Percentiles rank a stretch among this genome's conserved stretches.
phyloP scores from a whole-genome alignment of 2,888 invertebrate species.

The Toxonevra muliebris region DNA sequence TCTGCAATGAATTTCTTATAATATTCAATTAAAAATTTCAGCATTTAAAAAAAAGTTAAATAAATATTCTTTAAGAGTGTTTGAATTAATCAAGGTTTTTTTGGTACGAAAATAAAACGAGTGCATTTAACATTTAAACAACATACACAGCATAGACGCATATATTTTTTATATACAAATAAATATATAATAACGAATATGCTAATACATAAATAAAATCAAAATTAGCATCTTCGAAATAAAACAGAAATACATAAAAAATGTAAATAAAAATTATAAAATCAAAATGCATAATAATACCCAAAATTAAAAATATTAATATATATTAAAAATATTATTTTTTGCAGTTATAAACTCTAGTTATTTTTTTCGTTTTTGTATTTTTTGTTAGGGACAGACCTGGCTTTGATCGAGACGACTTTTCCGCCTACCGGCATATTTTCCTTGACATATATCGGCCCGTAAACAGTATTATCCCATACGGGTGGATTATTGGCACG shows the following conservation, averaged over 20 bases:
- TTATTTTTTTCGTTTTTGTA: not conserved
- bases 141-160: not conserved
- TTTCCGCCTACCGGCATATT: conserved; percentile 97
- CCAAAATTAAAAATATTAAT: conserved; percentile 41
- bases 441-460: conserved; percentile 97
- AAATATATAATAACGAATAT: conserved; percentile 3
- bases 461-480: conserved; percentile 96
- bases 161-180: not conserved
- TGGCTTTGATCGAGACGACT: conserved; percentile 98
- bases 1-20: too few relatives aligned
- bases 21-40: not conserved
- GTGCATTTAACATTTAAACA: conserved; percentile 18
- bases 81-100: not conserved
- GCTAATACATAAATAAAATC: not conserved
- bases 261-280: not conserved
- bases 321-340: conserved; percentile 32
- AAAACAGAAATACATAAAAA: not conserved
- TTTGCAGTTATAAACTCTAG: not conserved
- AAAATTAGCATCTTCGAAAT: conserved; percentile 1
- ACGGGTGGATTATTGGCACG: conserved; percentile 97
- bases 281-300: not conserved
- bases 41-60: not conserved
- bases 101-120: not conserved
- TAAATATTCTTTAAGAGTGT: not conserved
- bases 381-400: conserved; percentile 75